Evolutionary conservation across 1,140 invertebrate genomes (phyloP).

Genomic region (Luehdorfia chinensis): DNA sequence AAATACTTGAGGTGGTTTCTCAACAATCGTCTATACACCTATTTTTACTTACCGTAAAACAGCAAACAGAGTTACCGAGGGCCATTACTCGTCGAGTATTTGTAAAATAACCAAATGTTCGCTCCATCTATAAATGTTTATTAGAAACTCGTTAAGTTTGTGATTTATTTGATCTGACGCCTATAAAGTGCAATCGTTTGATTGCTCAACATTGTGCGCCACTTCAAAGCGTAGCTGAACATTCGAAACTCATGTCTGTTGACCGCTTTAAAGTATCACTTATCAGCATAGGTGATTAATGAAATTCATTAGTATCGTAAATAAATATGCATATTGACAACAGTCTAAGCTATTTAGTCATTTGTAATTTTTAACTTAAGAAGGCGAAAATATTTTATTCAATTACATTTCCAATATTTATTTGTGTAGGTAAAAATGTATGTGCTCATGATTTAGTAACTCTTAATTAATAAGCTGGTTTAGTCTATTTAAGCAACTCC

Average conservation of each 20-base stretch:
- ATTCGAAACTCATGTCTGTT: constrained; percentile 6
- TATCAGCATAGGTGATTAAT: constrained; percentile 5
- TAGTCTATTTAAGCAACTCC: no score
- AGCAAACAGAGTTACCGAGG: constrained; percentile 48
- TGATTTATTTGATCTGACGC: constrained; percentile 63
- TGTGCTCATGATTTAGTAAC: no score
- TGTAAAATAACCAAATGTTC: constrained; percentile 62
- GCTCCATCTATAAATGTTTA: constrained; percentile 58
- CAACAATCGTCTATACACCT: constrained; percentile 42
- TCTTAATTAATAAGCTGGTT: no score
- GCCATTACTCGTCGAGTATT: constrained; percentile 65
- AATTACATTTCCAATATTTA: no score
- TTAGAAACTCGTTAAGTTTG: constrained; percentile 56
- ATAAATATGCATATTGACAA: constrained; percentile 7
- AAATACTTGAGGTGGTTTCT: constrained; percentile 47
- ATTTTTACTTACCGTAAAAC: constrained; percentile 52
- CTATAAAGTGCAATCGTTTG: constrained; percentile 45
- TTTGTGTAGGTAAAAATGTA: no score
- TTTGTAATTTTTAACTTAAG: no score
- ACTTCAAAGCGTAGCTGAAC: constrained; percentile 44
- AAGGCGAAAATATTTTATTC: no score
- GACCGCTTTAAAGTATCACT: constrained; percentile 2
- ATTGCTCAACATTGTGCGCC: constrained; percentile 40
- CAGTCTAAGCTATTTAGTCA: no score
- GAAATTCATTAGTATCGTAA: constrained; percentile 3